Conservation (phyloP, 2,888 invertebrate genomes). For the Meiosimyza platycephala region DNA sequence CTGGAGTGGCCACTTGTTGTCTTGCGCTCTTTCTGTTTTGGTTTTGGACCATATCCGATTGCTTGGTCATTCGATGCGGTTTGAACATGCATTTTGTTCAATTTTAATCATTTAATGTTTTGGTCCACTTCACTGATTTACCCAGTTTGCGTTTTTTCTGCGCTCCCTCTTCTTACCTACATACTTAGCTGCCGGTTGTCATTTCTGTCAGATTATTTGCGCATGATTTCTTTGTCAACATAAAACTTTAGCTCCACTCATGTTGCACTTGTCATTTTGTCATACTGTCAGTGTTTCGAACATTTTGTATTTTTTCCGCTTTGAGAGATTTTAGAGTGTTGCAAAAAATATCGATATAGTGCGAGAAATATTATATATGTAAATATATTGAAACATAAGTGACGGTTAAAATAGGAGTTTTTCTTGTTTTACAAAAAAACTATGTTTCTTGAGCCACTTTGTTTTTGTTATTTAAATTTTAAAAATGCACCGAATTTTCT, state of each 20-base stretch:
- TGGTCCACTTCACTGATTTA: background rate
- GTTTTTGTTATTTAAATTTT: too few species aligned
- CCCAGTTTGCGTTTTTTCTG: background rate
- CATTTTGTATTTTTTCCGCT: too few species aligned
- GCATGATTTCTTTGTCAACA: conserved; percentile 24
- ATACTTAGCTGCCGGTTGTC: background rate
- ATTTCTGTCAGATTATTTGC: conserved; percentile 8
- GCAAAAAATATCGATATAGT: too few species aligned
- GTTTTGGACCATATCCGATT: background rate
- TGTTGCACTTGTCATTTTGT: conserved; percentile 24
- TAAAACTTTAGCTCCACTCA: conserved; percentile 7
- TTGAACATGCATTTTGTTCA: conserved; percentile 14
- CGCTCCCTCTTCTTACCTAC: background rate
- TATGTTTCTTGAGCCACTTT: too few species aligned
- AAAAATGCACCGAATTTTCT: too few species aligned
- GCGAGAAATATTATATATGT: too few species aligned
- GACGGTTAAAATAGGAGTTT: too few species aligned
- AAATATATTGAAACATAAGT: too few species aligned
- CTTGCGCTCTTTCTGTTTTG: background rate
- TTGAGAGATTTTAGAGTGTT: too few species aligned
- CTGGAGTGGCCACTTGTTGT: conserved; percentile 3
- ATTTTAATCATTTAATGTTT: background rate
- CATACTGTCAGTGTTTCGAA: too few species aligned
- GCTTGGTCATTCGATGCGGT: too few species aligned
- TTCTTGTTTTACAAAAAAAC: too few species aligned